phyloP scores from a whole-genome alignment of 2,888 invertebrate genomes.

The Volucella inanis region DNA sequence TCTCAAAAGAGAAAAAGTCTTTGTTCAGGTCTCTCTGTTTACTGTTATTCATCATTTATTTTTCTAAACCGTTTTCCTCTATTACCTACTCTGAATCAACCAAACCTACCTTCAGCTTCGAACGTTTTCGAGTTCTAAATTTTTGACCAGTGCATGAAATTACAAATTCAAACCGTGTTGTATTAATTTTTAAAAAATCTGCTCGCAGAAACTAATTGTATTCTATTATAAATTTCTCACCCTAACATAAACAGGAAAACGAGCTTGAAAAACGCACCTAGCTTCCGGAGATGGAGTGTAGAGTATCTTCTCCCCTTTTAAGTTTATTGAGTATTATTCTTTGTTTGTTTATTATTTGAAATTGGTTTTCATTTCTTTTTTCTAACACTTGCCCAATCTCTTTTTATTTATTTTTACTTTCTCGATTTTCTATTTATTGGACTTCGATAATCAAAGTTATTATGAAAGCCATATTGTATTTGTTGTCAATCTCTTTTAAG shows the following conservation, averaged over 20 bases:
- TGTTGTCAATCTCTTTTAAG: conserved; percentile 33
- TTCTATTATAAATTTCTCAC: no score
- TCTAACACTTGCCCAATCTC: conserved; percentile 9
- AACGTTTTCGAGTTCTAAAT: neutral
- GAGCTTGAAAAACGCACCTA: no score
- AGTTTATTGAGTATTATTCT: neutral
- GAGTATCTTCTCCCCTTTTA: no score
- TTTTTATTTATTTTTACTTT: conserved; percentile 33
- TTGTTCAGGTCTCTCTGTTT: conserved; percentile 25
- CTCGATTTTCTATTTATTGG: conserved; percentile 52
- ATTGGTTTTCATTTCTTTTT: conserved; percentile 22
- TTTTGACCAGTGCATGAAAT: neutral
- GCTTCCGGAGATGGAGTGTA: no score
- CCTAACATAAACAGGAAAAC: no score
- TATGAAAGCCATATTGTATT: conserved; percentile 6
- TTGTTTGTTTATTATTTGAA: conserved; percentile 27
- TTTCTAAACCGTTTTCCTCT: conserved; percentile 7
- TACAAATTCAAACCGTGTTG: no score
- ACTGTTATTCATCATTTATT: conserved; percentile 27
- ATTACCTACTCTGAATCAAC: neutral
- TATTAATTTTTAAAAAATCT: no score
- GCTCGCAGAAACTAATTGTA: no score
- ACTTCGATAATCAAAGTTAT: conserved; percentile 26
- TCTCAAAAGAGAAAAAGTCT: conserved; percentile 36
- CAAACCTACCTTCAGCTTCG: no score